Percentiles rank a stretch among this genome's conserved stretches.
Evolutionary conservation across 2,888 invertebrate species (phyloP).

Genomic region (Leptinotarsa haldemani): DNA sequence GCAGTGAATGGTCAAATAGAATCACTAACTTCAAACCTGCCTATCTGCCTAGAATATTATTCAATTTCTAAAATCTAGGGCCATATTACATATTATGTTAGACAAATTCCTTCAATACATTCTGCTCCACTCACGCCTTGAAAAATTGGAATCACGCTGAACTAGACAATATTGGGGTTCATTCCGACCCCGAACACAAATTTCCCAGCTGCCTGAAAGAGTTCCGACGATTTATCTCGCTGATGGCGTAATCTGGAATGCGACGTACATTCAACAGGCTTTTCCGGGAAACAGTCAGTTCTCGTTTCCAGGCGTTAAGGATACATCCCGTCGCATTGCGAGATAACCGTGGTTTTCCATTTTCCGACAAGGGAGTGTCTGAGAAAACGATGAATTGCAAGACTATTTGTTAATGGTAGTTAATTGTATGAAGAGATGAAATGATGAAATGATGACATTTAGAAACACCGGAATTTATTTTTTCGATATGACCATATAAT

Average conservation of each 20-base stretch:
- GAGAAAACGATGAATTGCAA: background rate
- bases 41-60: no score
- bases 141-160: background rate
- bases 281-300: background rate
- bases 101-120: no score
- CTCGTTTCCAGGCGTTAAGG: background rate
- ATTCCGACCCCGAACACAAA: conserved; percentile 1
- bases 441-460: no score
- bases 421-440: no score
- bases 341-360: conserved; percentile 1
- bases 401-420: background rate
- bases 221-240: background rate
- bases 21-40: no score
- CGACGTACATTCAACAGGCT: conserved; percentile 8
- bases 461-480: no score
- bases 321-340: background rate
- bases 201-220: background rate
- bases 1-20: no score
- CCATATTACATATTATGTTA: no score
- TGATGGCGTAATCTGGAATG: background rate
- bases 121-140: background rate
- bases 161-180: background rate
- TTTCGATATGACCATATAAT: no score
- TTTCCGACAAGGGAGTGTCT: background rate
- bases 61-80: no score